These are phyloP conservation scores for Cisticola juncidis DNA, from an alignment of 2,113 vertebrate species.

Conservation along the genomic window DNA sequence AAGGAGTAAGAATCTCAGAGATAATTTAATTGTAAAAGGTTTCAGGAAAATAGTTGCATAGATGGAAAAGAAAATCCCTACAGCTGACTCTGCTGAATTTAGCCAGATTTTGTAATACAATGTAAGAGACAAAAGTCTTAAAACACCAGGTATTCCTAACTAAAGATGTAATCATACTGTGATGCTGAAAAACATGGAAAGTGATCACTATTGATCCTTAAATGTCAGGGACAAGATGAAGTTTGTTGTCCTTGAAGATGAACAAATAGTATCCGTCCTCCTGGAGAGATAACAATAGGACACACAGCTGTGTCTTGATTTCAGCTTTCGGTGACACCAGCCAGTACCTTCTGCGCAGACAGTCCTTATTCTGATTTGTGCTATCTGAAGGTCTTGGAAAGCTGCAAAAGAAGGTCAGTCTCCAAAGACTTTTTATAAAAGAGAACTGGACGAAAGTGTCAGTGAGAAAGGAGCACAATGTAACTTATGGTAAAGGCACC, in stretches of 20 bases:
- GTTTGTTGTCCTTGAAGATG: not conserved
- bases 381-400: not conserved
- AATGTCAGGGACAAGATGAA: not conserved
- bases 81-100: not conserved
- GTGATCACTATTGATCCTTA: not conserved
- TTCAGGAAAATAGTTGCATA: not conserved
- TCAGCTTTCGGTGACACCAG: not conserved
- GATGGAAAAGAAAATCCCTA: not conserved
- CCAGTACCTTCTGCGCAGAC: not conserved
- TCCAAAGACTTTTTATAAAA: not conserved
- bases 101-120: not conserved
- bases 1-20: not conserved
- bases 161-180: not conserved
- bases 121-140: not conserved
- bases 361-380: not conserved
- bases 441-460: not conserved
- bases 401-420: not conserved
- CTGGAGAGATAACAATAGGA: accelerated
- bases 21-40: not conserved
- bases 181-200: not conserved
- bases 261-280: not conserved
- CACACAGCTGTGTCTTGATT: not conserved
- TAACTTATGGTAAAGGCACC: not conserved
- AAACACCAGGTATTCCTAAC: not conserved
- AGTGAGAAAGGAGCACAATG: not conserved